These are phyloP conservation scores for Lepidochrysops patricia DNA, from an alignment of 2,888 invertebrate species.

Conservation along the genomic window DNA sequence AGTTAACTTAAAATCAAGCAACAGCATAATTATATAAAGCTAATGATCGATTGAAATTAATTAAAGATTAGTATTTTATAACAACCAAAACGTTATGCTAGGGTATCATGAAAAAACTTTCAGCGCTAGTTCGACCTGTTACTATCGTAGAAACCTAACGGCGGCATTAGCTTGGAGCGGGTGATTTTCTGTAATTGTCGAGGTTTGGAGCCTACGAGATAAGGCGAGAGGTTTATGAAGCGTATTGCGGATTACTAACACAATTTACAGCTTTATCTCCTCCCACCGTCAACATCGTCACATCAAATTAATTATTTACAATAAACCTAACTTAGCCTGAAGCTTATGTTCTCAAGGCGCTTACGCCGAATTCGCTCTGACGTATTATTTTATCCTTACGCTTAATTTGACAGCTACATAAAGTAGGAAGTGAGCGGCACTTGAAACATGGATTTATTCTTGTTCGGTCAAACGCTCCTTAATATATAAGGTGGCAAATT, in stretches of 20 bases:
- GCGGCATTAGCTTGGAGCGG: slow-evolving; percentile 20
- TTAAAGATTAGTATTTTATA: too few species aligned
- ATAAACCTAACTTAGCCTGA: neutral
- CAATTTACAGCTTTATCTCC: neutral
- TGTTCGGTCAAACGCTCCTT: too few species aligned
- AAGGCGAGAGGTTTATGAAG: slow-evolving; percentile 1
- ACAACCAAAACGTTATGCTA: too few species aligned
- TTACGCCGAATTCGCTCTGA: neutral
- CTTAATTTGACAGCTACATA: neutral
- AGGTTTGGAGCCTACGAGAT: slow-evolving; percentile 1
- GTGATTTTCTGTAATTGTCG: neutral
- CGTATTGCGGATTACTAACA: neutral
- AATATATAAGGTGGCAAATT: neutral
- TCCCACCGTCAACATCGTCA: neutral
- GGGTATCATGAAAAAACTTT: too few species aligned
- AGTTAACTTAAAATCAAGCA: neutral
- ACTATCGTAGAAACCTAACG: neutral
- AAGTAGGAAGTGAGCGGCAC: neutral
- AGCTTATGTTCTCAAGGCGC: neutral
- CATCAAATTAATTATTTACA: neutral
- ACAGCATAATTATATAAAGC: neutral
- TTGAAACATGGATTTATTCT: too few species aligned
- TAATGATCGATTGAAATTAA: too few species aligned
- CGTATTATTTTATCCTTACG: too few species aligned
- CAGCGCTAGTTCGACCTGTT: too few species aligned